A percentile compares a stretch with the other conserved stretches of the same genome.
Conservation (phyloP, 2,888 invertebrate species). For the Eremobia ochroleuca region DNA sequence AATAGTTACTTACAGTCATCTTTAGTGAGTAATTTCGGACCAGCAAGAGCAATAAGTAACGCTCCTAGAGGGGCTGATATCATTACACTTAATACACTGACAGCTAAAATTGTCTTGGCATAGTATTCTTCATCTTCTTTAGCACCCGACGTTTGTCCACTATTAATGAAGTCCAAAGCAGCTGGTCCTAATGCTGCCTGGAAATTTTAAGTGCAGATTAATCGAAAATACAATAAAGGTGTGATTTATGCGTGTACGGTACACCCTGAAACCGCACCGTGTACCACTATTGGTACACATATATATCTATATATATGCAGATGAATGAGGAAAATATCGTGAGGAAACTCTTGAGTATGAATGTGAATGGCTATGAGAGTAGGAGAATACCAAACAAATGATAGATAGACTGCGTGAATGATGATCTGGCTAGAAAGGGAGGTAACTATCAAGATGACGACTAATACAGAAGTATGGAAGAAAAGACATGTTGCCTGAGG, state of each 20-base stretch:
- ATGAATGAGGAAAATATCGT: neutral
- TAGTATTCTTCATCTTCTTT: conserved; percentile 85
- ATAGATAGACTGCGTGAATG: neutral
- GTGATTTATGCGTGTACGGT: neutral
- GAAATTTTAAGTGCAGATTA: conserved; percentile 36
- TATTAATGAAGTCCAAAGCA: conserved; percentile 90
- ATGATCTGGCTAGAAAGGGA: neutral
- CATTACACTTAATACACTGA: conserved; percentile 94
- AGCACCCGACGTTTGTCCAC: conserved; percentile 83
- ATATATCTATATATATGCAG: neutral
- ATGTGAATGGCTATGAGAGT: neutral
- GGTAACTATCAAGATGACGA: neutral
- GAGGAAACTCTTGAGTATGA: neutral
- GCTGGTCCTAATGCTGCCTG: conserved; percentile 94
- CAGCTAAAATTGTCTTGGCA: conserved; percentile 92
- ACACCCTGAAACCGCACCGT: neutral
- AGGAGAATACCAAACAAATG: neutral
- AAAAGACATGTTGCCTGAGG: neutral
- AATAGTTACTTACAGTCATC: conserved; percentile 72
- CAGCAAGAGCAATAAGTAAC: conserved; percentile 92
- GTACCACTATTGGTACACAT: too few relatives aligned
- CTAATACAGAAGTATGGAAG: neutral
- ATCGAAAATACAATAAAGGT: neutral
- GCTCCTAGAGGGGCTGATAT: conserved; percentile 94
- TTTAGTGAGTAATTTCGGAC: conserved; percentile 90